phyloP scores from a whole-genome alignment of 2,888 invertebrate genomes.

The Hemistola chrysoprasaria region DNA sequence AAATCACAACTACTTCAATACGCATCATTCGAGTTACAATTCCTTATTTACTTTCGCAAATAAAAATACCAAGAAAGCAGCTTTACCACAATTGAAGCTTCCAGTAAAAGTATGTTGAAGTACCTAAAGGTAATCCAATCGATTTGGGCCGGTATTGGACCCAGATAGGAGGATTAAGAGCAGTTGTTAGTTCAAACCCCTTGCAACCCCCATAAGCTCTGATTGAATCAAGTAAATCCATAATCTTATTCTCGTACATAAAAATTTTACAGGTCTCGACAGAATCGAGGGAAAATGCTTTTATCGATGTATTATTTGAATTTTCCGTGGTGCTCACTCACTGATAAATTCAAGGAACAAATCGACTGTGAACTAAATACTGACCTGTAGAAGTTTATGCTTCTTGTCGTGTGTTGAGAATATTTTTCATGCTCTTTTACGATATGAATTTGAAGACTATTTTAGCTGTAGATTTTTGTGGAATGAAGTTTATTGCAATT shows the following conservation, averaged over 20 bases:
- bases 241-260: constrained; percentile 44
- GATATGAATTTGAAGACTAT: too few relatives aligned
- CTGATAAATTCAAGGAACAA: too few relatives aligned
- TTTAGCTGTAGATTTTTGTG: too few relatives aligned
- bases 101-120: constrained; percentile 6
- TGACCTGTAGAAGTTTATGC: too few relatives aligned
- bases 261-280: constrained; percentile 54
- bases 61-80: constrained; percentile 1
- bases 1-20: background rate
- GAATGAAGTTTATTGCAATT: too few relatives aligned
- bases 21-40: too few relatives aligned
- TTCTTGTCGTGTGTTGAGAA: too few relatives aligned
- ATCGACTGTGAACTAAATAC: too few relatives aligned
- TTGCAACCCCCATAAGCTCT: constrained; percentile 14
- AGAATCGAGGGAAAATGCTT: constrained; percentile 61
- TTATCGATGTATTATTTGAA: constrained; percentile 37
- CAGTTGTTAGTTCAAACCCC: constrained; percentile 43
- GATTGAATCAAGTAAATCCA: constrained; percentile 46
- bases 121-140: constrained; percentile 43
- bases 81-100: background rate
- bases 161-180: constrained; percentile 37
- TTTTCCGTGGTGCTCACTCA: background rate
- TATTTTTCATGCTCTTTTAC: too few relatives aligned
- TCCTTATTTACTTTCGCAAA: background rate
- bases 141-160: constrained; percentile 38